A percentile compares a stretch with the other conserved stretches of the same genome.
Evolutionary conservation across 1,140 invertebrate genomes (phyloP).

Genomic region (Polypedilum pembai): DNA sequence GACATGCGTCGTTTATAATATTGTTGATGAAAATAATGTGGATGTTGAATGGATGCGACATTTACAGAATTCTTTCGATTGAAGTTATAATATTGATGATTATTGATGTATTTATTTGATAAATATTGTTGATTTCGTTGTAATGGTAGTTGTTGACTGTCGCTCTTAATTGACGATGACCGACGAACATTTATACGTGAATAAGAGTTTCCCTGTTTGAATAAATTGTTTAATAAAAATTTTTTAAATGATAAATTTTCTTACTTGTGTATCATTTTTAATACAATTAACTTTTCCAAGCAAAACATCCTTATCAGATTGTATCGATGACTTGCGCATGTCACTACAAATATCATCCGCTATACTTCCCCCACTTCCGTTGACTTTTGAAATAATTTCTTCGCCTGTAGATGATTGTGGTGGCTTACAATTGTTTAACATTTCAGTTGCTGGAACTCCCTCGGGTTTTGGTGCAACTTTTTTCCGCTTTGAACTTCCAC

Average conservation of each 20-base stretch:
- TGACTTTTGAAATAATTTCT: neutral
- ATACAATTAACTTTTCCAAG: slow-evolving; percentile 52
- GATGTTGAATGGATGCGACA: slow-evolving; percentile 19
- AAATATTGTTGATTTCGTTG: slow-evolving; percentile 25
- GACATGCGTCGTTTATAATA: slow-evolving; percentile 39
- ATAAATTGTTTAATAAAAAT: no score
- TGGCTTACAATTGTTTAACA: slow-evolving; percentile 29
- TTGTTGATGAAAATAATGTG: slow-evolving; percentile 30
- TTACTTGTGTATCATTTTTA: slow-evolving; percentile 58
- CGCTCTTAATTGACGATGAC: slow-evolving; percentile 34
- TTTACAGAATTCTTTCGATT: slow-evolving; percentile 38
- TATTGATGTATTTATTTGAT: slow-evolving; percentile 40
- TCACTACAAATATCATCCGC: neutral
- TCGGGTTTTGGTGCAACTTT: neutral
- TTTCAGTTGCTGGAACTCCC: neutral
- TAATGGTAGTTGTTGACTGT: slow-evolving; percentile 26
- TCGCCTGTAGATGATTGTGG: slow-evolving; percentile 6
- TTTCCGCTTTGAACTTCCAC: slow-evolving; percentile 20
- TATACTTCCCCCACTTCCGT: neutral
- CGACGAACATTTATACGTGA: slow-evolving; percentile 32
- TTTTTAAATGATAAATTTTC: no score
- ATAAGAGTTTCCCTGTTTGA: neutral
- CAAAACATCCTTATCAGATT: slow-evolving; percentile 46
- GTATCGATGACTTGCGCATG: neutral
- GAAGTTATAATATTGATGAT: slow-evolving; percentile 42